Conservation (phyloP, 2,888 invertebrate species). For the Aphodius granarius region DNA sequence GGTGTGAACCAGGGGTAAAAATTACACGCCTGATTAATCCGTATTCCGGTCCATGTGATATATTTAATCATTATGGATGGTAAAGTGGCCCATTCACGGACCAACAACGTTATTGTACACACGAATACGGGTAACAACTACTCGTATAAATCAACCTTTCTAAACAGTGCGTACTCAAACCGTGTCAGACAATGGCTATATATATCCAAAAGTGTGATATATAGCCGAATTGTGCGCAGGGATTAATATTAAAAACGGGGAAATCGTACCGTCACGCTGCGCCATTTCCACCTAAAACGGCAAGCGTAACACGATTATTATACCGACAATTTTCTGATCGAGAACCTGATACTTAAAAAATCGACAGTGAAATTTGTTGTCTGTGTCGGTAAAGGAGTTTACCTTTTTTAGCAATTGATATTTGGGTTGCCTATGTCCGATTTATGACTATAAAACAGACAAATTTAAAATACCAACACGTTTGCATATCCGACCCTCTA, state of each 20-base stretch:
- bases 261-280: neutral
- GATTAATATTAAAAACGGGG: conserved; percentile 13
- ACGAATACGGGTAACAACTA: conserved; percentile 9
- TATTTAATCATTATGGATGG: neutral
- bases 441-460: too few relatives aligned
- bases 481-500: too few relatives aligned
- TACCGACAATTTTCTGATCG: too few relatives aligned
- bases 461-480: too few relatives aligned
- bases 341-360: too few relatives aligned
- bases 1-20: neutral
- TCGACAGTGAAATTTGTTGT: too few relatives aligned
- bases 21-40: neutral
- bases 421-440: too few relatives aligned
- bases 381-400: too few relatives aligned
- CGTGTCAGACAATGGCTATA: conserved; percentile 10
- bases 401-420: too few relatives aligned
- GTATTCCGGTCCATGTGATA: neutral
- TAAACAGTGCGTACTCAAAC: conserved; percentile 13
- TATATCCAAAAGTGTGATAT: conserved; percentile 14
- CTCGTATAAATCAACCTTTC: conserved; percentile 10
- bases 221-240: conserved; percentile 1
- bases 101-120: neutral
- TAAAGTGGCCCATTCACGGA: conserved; percentile 24
- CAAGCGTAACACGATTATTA: too few relatives aligned
- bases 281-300: neutral